phyloP scores from a whole-genome alignment of 2,888 invertebrate species.

The Scaptomyza reducta region DNA sequence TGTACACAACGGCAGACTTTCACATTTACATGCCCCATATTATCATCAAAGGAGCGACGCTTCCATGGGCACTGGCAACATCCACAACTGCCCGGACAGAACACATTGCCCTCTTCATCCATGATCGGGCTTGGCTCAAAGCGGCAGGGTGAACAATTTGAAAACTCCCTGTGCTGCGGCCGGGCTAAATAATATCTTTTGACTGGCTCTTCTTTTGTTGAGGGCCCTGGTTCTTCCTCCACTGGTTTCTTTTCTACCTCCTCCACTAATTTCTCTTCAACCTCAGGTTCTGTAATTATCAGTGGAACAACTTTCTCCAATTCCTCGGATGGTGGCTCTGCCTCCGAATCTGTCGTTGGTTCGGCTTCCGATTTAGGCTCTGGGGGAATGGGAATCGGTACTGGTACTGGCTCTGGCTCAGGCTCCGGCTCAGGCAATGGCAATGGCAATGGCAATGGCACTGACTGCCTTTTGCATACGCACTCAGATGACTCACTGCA shows the following conservation, averaged over 20 bases:
- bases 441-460: not conserved
- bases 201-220: not conserved
- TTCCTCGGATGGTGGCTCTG: not conserved
- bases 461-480: not conserved
- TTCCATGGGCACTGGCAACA: constrained; percentile 81
- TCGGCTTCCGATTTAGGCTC: not conserved
- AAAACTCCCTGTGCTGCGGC: constrained; percentile 79
- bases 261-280: too few species aligned
- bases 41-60: constrained; percentile 42
- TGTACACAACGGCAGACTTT: constrained; percentile 77
- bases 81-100: constrained; percentile 80
- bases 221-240: not conserved
- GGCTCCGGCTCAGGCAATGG: not conserved
- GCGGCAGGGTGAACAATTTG: constrained; percentile 73
- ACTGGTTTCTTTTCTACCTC: not conserved
- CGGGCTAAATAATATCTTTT: constrained; percentile 59
- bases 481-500: not conserved
- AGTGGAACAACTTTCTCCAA: not conserved
- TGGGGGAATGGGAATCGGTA: not conserved
- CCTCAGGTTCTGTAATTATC: not conserved
- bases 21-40: constrained; percentile 64
- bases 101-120: constrained; percentile 68
- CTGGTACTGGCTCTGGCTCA: not conserved
- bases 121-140: constrained; percentile 77
- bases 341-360: not conserved